These are phyloP conservation scores for Caenorhabditis imperialis DNA, from an alignment of 2,888 invertebrate genomes.

Conservation along the genomic window DNA sequence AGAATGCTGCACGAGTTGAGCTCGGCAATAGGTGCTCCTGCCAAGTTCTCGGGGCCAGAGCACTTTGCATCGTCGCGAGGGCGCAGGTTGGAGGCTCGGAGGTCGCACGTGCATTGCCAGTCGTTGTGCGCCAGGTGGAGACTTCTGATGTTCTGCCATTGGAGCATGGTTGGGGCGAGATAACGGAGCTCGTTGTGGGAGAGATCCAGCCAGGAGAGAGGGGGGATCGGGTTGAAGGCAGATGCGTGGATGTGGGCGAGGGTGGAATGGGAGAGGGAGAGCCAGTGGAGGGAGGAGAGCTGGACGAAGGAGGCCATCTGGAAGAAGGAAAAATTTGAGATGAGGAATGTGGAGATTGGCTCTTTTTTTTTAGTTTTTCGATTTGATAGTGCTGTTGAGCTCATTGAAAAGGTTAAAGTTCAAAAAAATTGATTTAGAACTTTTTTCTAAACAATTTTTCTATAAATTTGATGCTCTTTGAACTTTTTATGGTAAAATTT, in stretches of 20 bases:
- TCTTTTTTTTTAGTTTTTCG: too few species aligned
- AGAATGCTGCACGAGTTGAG: conserved; percentile 52
- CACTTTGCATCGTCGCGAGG: conserved; percentile 53
- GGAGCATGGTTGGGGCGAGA: conserved; percentile 26
- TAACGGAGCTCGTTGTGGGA: conserved; percentile 53
- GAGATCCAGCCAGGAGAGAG: conserved; percentile 53
- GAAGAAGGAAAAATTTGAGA: conserved; percentile 12
- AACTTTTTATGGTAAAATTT: too few species aligned
- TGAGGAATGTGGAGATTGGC: neutral
- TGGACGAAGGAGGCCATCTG: conserved; percentile 65
- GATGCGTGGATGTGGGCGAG: conserved; percentile 55
- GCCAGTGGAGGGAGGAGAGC: conserved; percentile 56
- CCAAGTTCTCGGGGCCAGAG: conserved; percentile 50
- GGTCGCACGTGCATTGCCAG: conserved; percentile 64
- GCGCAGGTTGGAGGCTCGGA: conserved; percentile 41
- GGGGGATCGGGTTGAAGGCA: conserved; percentile 60
- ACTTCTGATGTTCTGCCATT: conserved; percentile 30
- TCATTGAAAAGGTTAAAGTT: too few species aligned
- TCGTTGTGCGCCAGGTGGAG: conserved; percentile 56
- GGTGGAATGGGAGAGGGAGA: conserved; percentile 50
- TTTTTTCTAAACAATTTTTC: too few species aligned
- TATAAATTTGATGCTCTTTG: too few species aligned
- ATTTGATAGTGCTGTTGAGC: too few species aligned
- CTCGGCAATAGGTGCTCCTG: conserved; percentile 37
- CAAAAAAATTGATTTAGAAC: too few species aligned